Percentiles rank a stretch among this genome's conserved stretches.
Evolutionary conservation across 2,888 invertebrate genomes (phyloP).

Genomic region (Drosophila acutilabella): DNA sequence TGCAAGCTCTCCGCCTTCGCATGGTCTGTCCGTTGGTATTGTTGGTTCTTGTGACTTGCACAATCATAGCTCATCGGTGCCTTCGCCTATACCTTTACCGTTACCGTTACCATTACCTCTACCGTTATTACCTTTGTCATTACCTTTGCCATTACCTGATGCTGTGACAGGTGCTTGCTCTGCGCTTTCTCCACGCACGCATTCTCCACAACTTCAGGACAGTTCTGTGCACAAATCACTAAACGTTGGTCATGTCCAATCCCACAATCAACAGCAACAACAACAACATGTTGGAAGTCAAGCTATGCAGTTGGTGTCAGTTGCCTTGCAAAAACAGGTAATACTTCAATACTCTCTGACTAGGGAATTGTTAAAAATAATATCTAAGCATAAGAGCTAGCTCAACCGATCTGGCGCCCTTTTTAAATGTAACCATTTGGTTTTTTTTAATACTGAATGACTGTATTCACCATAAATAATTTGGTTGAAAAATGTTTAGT

Average conservation of each 20-base stretch:
- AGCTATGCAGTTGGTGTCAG: slow-evolving; percentile 28
- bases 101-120: background rate
- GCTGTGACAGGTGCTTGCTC: slow-evolving; percentile 37
- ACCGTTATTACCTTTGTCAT: background rate
- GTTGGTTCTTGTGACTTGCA: slow-evolving; percentile 86
- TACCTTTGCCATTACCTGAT: slow-evolving; percentile 1
- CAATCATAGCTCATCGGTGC: slow-evolving; percentile 41
- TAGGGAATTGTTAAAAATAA: too few relatives aligned
- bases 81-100: slow-evolving; percentile 78
- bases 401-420: too few relatives aligned
- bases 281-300: slow-evolving; percentile 11
- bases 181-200: slow-evolving; percentile 88
- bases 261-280: slow-evolving; percentile 19
- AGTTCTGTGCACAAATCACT: slow-evolving; percentile 21
- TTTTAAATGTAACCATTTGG: too few relatives aligned
- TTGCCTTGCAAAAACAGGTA: slow-evolving; percentile 55
- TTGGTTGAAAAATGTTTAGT: too few relatives aligned
- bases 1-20: slow-evolving; percentile 88
- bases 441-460: too few relatives aligned
- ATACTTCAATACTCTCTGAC: too few relatives aligned
- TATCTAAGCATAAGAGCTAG: too few relatives aligned
- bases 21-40: slow-evolving; percentile 86
- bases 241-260: slow-evolving; percentile 9
- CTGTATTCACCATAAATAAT: too few relatives aligned
- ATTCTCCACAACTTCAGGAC: slow-evolving; percentile 85